These are phyloP conservation scores for Peucedramus taeniatus DNA, from an alignment of 2,113 vertebrate genomes.

Conservation along the genomic window DNA sequence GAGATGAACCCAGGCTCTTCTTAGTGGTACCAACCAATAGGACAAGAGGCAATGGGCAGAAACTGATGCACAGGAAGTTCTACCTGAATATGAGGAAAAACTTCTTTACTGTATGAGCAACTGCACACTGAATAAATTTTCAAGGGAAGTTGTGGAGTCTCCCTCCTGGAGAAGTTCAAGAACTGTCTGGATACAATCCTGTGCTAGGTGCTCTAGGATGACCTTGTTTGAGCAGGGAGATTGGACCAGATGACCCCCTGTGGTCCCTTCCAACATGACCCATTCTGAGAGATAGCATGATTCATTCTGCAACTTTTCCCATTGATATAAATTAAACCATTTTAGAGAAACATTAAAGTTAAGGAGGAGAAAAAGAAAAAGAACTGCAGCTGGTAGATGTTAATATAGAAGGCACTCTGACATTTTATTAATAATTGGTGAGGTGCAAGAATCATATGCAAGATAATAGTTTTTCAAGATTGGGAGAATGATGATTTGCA, in stretches of 20 bases:
- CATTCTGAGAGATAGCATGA: neutral
- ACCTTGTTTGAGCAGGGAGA: neutral
- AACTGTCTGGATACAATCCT: fast-evolving
- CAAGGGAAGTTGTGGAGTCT: neutral
- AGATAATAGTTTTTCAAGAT: neutral
- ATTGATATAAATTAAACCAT: neutral
- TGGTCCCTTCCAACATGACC: neutral
- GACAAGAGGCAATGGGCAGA: neutral
- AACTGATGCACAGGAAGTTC: neutral
- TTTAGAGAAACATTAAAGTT: neutral
- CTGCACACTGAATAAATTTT: neutral
- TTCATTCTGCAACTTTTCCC: neutral
- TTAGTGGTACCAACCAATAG: too few species aligned
- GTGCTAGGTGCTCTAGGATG: neutral
- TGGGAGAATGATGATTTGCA: neutral
- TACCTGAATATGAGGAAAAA: neutral
- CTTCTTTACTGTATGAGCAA: neutral
- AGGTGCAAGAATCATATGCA: neutral
- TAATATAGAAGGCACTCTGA: neutral
- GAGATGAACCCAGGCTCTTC: neutral
- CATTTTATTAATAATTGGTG: neutral
- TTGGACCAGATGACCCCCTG: neutral
- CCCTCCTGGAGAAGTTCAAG: neutral
- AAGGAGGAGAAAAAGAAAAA: neutral
- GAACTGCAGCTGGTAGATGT: neutral